These are phyloP conservation scores for Macquaria australasica DNA, from an alignment of 2,113 vertebrate genomes.

Conservation along the genomic window DNA sequence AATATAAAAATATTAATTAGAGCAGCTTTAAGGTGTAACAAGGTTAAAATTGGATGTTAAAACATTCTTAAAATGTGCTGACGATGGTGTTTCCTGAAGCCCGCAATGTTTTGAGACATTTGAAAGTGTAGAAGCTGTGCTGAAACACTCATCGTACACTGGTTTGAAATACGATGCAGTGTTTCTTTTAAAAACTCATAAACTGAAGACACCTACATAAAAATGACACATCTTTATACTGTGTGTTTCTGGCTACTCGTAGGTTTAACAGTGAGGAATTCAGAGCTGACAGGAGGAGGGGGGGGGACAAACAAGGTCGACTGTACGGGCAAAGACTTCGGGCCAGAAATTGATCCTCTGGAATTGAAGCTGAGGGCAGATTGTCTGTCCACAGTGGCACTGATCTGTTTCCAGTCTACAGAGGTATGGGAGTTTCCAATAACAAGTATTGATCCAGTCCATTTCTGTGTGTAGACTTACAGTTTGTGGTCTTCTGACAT, in stretches of 20 bases:
- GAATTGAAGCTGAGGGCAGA: slow-evolving; percentile 41
- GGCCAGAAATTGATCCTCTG: slow-evolving; percentile 38
- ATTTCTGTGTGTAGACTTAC: slow-evolving; percentile 44
- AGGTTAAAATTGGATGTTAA: neutral
- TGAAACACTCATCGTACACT: neutral
- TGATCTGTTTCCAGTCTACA: slow-evolving; percentile 36
- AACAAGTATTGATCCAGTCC: slow-evolving; percentile 49
- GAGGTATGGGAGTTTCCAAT: slow-evolving; percentile 49
- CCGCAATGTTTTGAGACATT: neutral
- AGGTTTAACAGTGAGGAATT: neutral
- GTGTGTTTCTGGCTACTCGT: neutral
- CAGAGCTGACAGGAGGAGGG: neutral
- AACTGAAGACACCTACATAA: neutral
- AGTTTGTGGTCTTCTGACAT: slow-evolving; percentile 24
- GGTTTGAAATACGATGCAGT: neutral
- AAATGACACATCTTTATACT: neutral
- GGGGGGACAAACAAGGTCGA: slow-evolving; percentile 26
- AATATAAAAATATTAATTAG: slow-evolving; percentile 1
- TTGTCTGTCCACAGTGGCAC: slow-evolving; percentile 13
- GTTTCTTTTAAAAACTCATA: neutral
- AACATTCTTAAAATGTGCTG: slow-evolving; percentile 6
- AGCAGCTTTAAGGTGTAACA: neutral
- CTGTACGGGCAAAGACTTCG: neutral
- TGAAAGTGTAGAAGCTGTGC: neutral
- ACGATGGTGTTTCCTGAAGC: neutral